A percentile compares a stretch with the other conserved stretches of the same genome.
phyloP scores from a whole-genome alignment of 2,113 vertebrate species.

The Noturus placidus region DNA sequence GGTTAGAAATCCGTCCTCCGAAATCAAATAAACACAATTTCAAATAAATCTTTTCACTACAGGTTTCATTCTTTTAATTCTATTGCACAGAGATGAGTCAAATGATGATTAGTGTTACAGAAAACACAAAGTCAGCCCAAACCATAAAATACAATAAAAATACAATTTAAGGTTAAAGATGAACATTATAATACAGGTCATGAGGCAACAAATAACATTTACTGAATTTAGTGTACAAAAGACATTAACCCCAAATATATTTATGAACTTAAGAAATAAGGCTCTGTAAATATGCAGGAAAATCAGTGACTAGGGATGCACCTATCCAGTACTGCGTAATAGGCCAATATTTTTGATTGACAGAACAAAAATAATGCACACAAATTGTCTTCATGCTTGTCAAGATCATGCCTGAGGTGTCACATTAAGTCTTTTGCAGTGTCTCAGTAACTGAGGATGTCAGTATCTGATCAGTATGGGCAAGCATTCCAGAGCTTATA shows the following conservation, averaged over 20 bases:
- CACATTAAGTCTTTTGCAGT: neutral
- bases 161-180: neutral
- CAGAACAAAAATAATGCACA: neutral
- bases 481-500: neutral
- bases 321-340: too few species aligned
- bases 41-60: neutral
- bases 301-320: neutral
- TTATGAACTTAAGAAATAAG: conserved; percentile 14
- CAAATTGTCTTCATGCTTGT: conserved; percentile 9
- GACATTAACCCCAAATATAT: conserved; percentile 8
- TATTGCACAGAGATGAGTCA: conserved; percentile 5
- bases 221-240: neutral
- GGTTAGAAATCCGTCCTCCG: neutral
- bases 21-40: neutral
- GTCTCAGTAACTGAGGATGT: neutral
- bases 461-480: neutral
- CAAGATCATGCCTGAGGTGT: neutral
- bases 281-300: neutral
- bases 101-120: neutral
- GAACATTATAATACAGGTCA: conserved; percentile 1
- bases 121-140: neutral
- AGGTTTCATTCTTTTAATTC: conserved; percentile 24
- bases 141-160: neutral
- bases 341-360: neutral
- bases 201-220: neutral